These are phyloP conservation scores for Scaptomyza cyrtandrae DNA, from an alignment of 2,888 invertebrate species.

Conservation along the genomic window DNA sequence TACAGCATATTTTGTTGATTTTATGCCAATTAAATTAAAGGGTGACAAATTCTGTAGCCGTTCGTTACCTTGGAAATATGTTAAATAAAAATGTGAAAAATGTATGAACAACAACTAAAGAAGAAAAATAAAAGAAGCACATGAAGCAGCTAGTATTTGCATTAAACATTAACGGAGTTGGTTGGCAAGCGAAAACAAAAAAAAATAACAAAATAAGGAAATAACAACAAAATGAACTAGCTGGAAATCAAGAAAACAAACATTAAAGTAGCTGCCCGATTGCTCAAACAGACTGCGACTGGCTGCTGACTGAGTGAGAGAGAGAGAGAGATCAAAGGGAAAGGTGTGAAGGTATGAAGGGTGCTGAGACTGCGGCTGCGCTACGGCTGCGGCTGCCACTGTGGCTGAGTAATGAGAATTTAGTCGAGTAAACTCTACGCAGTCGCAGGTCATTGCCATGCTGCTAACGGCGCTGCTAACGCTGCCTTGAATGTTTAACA, in stretches of 20 bases:
- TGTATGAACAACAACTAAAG: background rate
- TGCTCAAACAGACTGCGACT: constrained; percentile 31
- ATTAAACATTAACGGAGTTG: constrained; percentile 73
- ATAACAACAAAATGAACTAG: constrained; percentile 46
- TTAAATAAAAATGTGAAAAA: constrained; percentile 34
- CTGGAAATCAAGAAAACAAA: constrained; percentile 75
- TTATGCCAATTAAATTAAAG: constrained; percentile 54
- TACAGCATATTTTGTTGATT: constrained; percentile 49
- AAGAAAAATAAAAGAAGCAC: background rate
- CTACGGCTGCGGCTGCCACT: constrained; percentile 18
- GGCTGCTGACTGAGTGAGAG: background rate
- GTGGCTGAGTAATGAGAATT: constrained; percentile 69
- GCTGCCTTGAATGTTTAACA: constrained; percentile 29
- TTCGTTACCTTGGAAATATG: constrained; percentile 47
- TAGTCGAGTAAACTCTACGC: constrained; percentile 73
- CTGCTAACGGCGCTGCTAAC: constrained; percentile 57
- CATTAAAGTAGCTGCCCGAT: constrained; percentile 61
- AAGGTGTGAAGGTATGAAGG: background rate
- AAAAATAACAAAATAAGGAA: background rate
- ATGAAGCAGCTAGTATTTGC: constrained; percentile 60
- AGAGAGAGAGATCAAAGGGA: background rate
- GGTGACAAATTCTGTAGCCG: constrained; percentile 56
- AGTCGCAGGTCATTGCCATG: constrained; percentile 76
- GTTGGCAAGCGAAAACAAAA: constrained; percentile 27
- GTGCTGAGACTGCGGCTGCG: background rate